Percentiles rank a stretch among this genome's conserved stretches.
Conservation (phyloP, 2,888 invertebrate species). For the Aspidiotus rigidus region DNA sequence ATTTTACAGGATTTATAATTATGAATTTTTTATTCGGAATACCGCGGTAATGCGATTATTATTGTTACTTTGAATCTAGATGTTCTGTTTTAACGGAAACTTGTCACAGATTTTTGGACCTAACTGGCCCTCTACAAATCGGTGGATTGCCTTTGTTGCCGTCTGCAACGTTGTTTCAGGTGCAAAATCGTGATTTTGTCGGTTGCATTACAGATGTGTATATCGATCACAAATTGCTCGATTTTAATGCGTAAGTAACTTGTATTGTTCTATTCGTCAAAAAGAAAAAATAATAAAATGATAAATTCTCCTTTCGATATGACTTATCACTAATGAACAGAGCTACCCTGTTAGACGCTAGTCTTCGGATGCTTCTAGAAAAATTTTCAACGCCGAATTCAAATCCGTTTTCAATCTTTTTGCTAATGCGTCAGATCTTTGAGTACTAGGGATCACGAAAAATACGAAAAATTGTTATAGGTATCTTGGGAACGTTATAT, state of each 20-base stretch:
- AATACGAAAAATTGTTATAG: too few relatives aligned
- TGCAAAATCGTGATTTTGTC: slow-evolving; percentile 60
- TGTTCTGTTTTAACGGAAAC: slow-evolving; percentile 26
- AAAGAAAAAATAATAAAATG: too few relatives aligned
- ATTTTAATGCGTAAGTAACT: slow-evolving; percentile 61
- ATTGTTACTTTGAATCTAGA: not conserved
- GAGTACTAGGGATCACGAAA: too few relatives aligned
- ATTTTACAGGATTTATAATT: slow-evolving; percentile 64
- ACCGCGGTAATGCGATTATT: slow-evolving; percentile 52
- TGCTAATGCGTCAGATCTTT: too few relatives aligned
- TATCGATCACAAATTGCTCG: slow-evolving; percentile 75
- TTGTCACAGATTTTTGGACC: slow-evolving; percentile 63
- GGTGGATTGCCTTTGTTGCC: slow-evolving; percentile 82
- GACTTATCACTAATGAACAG: too few relatives aligned
- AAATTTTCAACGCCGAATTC: too few relatives aligned
- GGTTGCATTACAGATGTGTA: slow-evolving; percentile 86
- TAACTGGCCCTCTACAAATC: slow-evolving; percentile 80
- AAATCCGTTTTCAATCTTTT: too few relatives aligned
- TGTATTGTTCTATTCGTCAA: not conserved
- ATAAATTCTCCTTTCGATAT: too few relatives aligned
- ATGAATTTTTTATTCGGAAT: not conserved
- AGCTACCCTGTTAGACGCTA: too few relatives aligned
- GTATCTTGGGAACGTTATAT: too few relatives aligned
- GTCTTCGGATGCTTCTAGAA: too few relatives aligned
- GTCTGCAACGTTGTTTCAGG: slow-evolving; percentile 42